Conservation (phyloP, 2,113 vertebrate genomes). For the Amblyopsis rosae region DNA sequence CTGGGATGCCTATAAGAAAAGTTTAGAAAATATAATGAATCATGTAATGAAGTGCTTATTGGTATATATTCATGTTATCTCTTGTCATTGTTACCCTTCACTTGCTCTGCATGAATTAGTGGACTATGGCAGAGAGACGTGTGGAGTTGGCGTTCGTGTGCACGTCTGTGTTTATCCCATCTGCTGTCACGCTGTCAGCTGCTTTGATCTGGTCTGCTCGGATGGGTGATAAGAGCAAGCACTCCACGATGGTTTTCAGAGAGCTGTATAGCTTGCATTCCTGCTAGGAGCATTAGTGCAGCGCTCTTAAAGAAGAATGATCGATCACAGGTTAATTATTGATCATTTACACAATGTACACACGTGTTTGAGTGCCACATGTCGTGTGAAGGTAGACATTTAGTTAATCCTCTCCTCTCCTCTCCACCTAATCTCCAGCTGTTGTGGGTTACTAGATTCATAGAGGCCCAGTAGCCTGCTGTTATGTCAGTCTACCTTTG, state of each 20-base stretch:
- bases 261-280: too few relatives aligned
- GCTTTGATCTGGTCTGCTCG: constrained; percentile 1
- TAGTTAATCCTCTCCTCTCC: background rate
- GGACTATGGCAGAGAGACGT: background rate
- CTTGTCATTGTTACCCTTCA: constrained; percentile 16
- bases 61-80: constrained; percentile 9
- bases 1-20: background rate
- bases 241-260: background rate
- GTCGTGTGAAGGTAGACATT: too few relatives aligned
- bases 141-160: background rate
- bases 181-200: background rate
- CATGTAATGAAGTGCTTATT: constrained; percentile 20
- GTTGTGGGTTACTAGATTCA: too few relatives aligned
- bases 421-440: background rate
- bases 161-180: background rate
- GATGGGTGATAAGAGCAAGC: background rate
- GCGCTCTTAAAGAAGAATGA: background rate
- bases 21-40: background rate
- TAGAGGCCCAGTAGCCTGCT: too few relatives aligned
- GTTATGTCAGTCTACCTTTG: too few relatives aligned
- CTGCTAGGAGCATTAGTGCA: background rate
- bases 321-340: background rate
- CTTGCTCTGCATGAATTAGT: background rate
- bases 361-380: too few relatives aligned
- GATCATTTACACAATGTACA: too few relatives aligned